Conservation (phyloP, 2,888 invertebrate genomes). For the Cynaeus angustus region DNA sequence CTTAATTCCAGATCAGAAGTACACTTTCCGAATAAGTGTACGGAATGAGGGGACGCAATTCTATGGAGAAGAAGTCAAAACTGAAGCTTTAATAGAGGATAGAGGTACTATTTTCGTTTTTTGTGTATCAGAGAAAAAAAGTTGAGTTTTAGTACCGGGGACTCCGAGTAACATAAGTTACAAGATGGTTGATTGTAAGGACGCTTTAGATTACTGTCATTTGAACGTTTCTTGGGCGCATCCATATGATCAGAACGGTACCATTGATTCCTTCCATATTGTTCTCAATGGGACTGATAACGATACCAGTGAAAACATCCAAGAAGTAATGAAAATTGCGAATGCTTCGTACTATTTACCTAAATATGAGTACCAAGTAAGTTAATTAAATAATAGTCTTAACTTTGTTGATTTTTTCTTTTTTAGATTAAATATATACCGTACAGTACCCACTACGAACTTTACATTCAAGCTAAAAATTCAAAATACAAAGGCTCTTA, state of each 20-base stretch:
- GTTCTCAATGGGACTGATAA: constrained; percentile 60
- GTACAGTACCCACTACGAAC: constrained; percentile 62
- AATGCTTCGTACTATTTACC: constrained; percentile 57
- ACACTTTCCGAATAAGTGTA: constrained; percentile 61
- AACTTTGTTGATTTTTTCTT: constrained; percentile 1
- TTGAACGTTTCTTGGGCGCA: constrained; percentile 67
- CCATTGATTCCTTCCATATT: constrained; percentile 65
- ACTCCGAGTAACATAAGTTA: constrained; percentile 64
- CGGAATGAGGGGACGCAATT: constrained; percentile 62
- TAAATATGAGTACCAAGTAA: constrained; percentile 62
- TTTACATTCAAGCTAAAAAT: constrained; percentile 64
- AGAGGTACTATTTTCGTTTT: constrained; percentile 56
- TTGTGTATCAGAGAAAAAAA: background rate
- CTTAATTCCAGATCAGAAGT: constrained; percentile 59
- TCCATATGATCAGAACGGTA: constrained; percentile 65
- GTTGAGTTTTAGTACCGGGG: constrained; percentile 61
- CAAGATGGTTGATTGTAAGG: constrained; percentile 62
- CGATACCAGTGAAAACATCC: constrained; percentile 57
- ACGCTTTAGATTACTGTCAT: constrained; percentile 62
- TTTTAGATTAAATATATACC: constrained; percentile 66
- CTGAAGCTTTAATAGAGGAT: constrained; percentile 58
- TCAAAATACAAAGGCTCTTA: constrained; percentile 60
- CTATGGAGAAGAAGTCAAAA: constrained; percentile 60
- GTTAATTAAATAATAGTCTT: constrained; percentile 3
- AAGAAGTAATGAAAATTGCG: constrained; percentile 61